These are phyloP conservation scores for Crotalus viridis DNA, from an alignment of 2,113 vertebrate genomes.

Conservation along the genomic window DNA sequence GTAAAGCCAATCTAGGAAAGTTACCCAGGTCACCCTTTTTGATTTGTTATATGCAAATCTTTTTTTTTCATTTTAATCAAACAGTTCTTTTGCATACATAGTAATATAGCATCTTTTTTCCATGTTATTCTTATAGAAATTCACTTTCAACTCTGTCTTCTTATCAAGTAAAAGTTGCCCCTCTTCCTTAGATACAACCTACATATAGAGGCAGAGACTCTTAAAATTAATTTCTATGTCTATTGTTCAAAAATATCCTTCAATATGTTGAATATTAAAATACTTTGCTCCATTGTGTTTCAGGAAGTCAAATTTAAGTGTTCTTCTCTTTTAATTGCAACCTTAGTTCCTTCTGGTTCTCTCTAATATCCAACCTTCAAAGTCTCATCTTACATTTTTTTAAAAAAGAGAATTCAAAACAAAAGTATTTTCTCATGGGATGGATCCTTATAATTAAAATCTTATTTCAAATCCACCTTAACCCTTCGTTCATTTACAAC, in stretches of 20 bases:
- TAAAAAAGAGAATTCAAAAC: neutral
- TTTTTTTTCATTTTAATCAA: neutral
- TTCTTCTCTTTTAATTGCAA: neutral
- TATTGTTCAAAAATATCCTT: neutral
- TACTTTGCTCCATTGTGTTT: neutral
- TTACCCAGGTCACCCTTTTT: neutral
- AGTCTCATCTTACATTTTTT: neutral
- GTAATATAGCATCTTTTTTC: neutral
- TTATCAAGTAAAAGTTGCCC: neutral
- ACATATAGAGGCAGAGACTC: neutral
- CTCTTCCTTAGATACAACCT: neutral
- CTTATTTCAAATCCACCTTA: neutral
- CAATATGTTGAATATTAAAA: neutral
- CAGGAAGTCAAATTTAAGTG: neutral
- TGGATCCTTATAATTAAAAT: neutral
- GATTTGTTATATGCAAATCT: neutral
- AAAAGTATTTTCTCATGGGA: neutral
- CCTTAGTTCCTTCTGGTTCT: neutral
- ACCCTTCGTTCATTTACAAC: neutral
- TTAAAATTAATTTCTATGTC: neutral
- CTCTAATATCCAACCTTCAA: neutral
- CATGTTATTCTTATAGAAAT: neutral
- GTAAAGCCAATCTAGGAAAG: neutral
- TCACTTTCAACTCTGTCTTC: neutral
- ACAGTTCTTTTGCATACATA: neutral